Percentiles rank a stretch among this genome's conserved stretches.
Evolutionary conservation across 2,797 vertebrate genomes (phyloP).

Genomic region (Esox lucius): DNA sequence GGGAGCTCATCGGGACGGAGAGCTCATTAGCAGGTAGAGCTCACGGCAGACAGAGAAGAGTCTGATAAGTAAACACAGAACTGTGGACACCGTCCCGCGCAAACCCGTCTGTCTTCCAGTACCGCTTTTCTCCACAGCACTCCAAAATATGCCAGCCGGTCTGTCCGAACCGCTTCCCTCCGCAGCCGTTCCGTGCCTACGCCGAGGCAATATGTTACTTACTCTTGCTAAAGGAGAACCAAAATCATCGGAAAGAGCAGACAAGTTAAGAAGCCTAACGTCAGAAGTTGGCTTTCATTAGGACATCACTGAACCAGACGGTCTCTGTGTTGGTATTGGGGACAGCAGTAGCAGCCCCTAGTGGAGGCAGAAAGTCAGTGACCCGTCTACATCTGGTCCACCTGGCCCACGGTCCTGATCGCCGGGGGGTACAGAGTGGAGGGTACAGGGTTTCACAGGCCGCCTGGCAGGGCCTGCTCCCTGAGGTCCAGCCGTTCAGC

Average conservation of each 20-base stretch:
- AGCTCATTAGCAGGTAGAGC: not conserved
- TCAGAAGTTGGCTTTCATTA: not conserved
- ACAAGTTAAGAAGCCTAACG: not conserved
- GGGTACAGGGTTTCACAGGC: slow-evolving; percentile 58
- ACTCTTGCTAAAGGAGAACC: not conserved
- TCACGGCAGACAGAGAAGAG: not conserved
- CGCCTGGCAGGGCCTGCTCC: slow-evolving; percentile 58
- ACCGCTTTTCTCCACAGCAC: too few relatives aligned
- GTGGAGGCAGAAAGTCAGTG: not conserved
- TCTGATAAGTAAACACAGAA: not conserved
- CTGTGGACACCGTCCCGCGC: not conserved
- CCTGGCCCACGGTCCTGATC: slow-evolving; percentile 56
- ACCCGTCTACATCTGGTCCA: slow-evolving; percentile 12
- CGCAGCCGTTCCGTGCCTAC: not conserved
- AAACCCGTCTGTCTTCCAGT: too few relatives aligned
- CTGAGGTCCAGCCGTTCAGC: slow-evolving; percentile 34
- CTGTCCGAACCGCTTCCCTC: not conserved
- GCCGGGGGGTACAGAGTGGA: slow-evolving; percentile 3
- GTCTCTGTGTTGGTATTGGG: not conserved
- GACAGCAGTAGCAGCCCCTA: not conserved
- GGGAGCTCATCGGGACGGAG: not conserved
- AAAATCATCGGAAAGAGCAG: not conserved
- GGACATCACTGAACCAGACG: not conserved
- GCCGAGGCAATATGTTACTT: not conserved
- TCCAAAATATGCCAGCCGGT: not conserved